These are phyloP conservation scores for Percopsis transmontana DNA, from an alignment of 2,113 vertebrate genomes.

Conservation along the genomic window DNA sequence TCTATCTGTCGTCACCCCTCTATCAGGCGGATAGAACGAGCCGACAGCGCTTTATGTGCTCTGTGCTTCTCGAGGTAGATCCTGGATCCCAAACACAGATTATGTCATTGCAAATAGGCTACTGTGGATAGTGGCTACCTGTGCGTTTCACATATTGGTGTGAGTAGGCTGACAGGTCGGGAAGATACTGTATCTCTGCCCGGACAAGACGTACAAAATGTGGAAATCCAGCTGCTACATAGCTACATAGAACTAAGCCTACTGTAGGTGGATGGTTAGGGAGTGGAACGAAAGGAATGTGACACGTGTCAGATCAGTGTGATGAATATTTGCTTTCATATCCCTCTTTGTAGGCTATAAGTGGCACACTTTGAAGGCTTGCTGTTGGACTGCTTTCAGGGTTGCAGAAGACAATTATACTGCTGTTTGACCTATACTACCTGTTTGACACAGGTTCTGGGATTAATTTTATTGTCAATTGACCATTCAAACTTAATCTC, in stretches of 20 bases:
- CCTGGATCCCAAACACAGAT: constrained; percentile 26
- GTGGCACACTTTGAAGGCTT: constrained; percentile 18
- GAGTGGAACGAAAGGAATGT: constrained; percentile 8
- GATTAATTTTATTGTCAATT: not conserved
- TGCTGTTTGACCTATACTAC: not conserved
- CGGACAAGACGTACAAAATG: constrained; percentile 23
- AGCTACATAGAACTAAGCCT: constrained; percentile 1
- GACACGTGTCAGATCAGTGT: constrained; percentile 11
- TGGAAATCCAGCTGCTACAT: constrained; percentile 16
- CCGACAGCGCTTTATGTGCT: constrained; percentile 3
- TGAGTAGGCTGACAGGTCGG: constrained; percentile 34
- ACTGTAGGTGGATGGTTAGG: constrained; percentile 14
- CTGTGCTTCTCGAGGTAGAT: constrained; percentile 9
- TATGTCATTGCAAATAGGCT: constrained; percentile 2
- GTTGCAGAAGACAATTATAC: not conserved
- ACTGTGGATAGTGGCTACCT: constrained; percentile 28
- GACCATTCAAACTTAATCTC: not conserved
- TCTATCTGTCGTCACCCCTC: constrained; percentile 30
- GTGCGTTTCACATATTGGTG: constrained; percentile 21
- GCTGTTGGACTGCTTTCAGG: constrained; percentile 15
- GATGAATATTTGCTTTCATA: not conserved
- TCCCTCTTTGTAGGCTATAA: not conserved
- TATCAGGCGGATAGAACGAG: constrained; percentile 15
- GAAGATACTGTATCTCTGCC: constrained; percentile 40
- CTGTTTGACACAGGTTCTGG: not conserved